These are phyloP conservation scores for Reticulitermes lucifugus DNA, from an alignment of 2,888 invertebrate species.

Conservation along the genomic window DNA sequence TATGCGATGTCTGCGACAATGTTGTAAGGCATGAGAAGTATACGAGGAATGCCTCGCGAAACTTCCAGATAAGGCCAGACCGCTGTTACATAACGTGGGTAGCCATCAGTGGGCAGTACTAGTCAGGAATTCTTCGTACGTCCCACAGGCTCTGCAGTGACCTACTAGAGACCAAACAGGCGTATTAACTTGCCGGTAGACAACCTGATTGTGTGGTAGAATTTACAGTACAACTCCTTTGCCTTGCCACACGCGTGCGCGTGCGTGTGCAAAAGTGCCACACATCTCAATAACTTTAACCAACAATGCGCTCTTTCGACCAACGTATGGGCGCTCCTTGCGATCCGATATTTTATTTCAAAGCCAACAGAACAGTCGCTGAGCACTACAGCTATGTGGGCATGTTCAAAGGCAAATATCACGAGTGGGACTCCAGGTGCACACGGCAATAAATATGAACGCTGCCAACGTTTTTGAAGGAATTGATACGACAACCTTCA, in stretches of 20 bases:
- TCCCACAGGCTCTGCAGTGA: conserved; percentile 26
- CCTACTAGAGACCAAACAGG: conserved; percentile 30
- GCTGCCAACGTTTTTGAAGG: no score
- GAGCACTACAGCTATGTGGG: no score
- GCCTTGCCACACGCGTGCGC: background rate
- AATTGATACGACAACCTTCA: no score
- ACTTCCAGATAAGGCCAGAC: background rate
- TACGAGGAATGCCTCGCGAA: background rate
- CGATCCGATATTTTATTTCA: no score
- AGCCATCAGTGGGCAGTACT: conserved; percentile 17
- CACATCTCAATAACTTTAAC: background rate
- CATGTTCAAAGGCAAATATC: no score
- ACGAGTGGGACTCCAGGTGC: no score
- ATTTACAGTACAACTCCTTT: background rate
- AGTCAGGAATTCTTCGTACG: conserved; percentile 16
- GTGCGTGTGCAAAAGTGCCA: background rate
- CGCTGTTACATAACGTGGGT: conserved; percentile 27
- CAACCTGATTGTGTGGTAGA: background rate
- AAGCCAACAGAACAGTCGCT: no score
- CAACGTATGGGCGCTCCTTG: no score
- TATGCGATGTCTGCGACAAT: background rate
- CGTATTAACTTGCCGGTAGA: background rate
- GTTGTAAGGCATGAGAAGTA: background rate
- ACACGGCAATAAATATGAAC: no score
- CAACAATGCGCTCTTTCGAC: no score